A percentile compares a stretch with the other conserved stretches of the same genome.
Evolutionary conservation across 2,888 invertebrate species (phyloP).

Genomic region (Crocallis elinguaria): DNA sequence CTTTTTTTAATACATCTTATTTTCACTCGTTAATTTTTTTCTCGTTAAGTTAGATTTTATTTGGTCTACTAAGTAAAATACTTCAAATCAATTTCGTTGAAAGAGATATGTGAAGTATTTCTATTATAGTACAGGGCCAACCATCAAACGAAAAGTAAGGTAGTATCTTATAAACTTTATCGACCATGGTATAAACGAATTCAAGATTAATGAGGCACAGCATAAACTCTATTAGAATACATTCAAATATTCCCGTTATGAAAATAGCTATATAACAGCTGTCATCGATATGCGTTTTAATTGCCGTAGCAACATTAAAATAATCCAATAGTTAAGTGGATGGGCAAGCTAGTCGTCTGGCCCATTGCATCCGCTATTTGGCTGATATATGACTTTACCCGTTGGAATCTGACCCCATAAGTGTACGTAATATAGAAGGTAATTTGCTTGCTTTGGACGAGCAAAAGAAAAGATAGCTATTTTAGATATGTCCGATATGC

Average conservation of each 20-base stretch:
- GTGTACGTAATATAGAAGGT: conserved; percentile 56
- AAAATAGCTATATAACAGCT: conserved; percentile 15
- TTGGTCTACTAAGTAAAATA: no score
- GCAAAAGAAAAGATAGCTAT: conserved; percentile 25
- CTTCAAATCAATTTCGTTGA: no score
- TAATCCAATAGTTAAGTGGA: conserved; percentile 23
- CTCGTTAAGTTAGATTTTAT: no score
- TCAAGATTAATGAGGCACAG: conserved; percentile 5
- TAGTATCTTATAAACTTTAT: neutral
- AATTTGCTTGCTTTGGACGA: conserved; percentile 50
- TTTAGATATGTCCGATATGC: conserved; percentile 17
- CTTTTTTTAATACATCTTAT: no score
- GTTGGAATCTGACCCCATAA: conserved; percentile 47
- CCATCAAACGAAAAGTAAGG: no score
- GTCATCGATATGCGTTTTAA: conserved; percentile 16
- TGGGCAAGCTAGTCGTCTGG: conserved; percentile 27
- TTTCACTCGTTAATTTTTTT: no score
- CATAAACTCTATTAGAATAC: conserved; percentile 6
- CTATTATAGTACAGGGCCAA: no score
- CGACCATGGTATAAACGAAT: neutral
- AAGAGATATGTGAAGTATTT: no score
- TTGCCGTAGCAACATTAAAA: conserved; percentile 20
- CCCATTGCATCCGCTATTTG: conserved; percentile 43
- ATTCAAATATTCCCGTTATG: conserved; percentile 18
- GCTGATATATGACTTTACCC: conserved; percentile 39